Percentiles rank a stretch among this genome's conserved stretches.
Conservation (phyloP, 2,888 invertebrate genomes). For the Cephus nigrinus region DNA sequence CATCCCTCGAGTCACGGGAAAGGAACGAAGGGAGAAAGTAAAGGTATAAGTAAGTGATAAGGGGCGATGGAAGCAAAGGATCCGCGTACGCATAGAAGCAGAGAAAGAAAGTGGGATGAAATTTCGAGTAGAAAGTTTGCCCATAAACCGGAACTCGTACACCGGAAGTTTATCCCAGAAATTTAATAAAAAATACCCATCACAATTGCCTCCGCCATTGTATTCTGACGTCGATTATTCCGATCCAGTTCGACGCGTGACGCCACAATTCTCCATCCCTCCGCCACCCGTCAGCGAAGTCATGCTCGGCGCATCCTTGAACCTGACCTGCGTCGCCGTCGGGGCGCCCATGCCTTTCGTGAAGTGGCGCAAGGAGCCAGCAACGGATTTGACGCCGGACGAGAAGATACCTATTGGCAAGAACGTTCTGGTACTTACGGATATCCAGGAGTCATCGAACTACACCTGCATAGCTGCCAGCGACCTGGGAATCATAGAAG, state of each 20-base stretch:
- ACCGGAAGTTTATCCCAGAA: background rate
- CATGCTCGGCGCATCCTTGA: constrained; percentile 90
- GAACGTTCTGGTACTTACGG: constrained; percentile 86
- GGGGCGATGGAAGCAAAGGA: background rate
- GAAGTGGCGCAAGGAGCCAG: constrained; percentile 88
- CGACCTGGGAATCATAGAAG: constrained; percentile 91
- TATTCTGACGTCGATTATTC: background rate
- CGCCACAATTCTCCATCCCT: constrained; percentile 94
- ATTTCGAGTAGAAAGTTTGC: background rate
- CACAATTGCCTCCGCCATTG: background rate
- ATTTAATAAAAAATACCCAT: background rate
- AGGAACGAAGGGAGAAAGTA: no score
- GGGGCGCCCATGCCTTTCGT: constrained; percentile 99
- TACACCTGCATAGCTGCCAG: constrained; percentile 98
- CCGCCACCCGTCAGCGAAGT: constrained; percentile 89
- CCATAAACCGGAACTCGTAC: background rate
- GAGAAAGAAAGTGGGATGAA: background rate
- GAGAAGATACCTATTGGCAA: constrained; percentile 87
- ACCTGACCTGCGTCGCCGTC: constrained; percentile 95
- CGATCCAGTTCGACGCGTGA: constrained; percentile 86
- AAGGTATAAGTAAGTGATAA: background rate
- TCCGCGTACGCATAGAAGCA: background rate
- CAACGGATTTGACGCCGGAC: constrained; percentile 87
- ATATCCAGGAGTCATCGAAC: constrained; percentile 93
- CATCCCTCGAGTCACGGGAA: background rate